Conservation (phyloP, 2,888 invertebrate species). For the Troides helena region DNA sequence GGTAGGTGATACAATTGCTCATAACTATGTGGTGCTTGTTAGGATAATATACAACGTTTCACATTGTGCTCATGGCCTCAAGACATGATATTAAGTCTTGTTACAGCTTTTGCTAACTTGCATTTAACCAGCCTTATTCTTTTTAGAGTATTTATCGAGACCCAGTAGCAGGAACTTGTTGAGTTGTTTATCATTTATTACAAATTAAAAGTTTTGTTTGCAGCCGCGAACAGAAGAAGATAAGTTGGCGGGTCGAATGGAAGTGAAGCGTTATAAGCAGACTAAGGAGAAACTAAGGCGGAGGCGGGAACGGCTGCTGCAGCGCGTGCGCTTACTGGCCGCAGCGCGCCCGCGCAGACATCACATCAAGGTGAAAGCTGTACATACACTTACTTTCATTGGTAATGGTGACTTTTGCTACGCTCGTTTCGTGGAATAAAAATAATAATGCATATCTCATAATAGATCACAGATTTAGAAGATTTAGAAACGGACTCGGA, state of each 20-base stretch:
- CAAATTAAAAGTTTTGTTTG: neutral
- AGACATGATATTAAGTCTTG: no score
- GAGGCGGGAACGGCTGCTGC: conserved; percentile 80
- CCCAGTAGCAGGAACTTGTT: no score
- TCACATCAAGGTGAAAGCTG: conserved; percentile 57
- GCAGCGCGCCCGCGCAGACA: conserved; percentile 44
- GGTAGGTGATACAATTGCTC: no score
- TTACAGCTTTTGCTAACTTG: no score
- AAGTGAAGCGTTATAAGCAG: conserved; percentile 87
- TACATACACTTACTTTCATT: neutral
- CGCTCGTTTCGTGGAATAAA: no score
- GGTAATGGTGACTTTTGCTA: no score
- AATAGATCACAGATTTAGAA: conserved; percentile 62
- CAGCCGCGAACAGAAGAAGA: conserved; percentile 92
- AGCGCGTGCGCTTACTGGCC: conserved; percentile 55
- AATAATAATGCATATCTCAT: neutral
- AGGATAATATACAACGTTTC: no score
- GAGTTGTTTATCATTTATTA: no score
- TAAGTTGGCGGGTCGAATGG: conserved; percentile 83
- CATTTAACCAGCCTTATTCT: no score
- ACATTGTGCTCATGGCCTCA: no score
- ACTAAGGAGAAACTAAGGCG: conserved; percentile 89
- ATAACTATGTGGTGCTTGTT: no score
- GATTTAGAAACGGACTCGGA: conserved; percentile 43
- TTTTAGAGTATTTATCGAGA: no score